phyloP scores from a whole-genome alignment of 2,113 vertebrate species.

The Phrynosoma platyrhinos region DNA sequence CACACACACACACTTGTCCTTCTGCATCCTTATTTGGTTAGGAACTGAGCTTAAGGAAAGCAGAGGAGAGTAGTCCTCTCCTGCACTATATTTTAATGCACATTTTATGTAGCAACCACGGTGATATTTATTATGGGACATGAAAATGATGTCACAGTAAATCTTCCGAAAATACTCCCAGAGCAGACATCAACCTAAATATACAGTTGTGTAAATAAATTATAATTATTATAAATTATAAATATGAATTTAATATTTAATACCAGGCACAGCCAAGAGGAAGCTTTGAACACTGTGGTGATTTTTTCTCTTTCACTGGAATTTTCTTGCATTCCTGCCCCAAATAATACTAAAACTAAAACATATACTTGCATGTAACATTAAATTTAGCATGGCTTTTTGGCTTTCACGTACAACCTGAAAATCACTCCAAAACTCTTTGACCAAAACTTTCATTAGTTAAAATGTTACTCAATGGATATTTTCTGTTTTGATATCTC shows the following conservation, averaged over 20 bases:
- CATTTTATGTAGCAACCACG: neutral
- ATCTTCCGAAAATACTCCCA: neutral
- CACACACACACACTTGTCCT: neutral
- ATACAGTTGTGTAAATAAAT: neutral
- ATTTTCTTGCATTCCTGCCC: neutral
- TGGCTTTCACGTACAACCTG: neutral
- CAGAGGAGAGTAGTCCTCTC: neutral
- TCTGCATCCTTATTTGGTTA: neutral
- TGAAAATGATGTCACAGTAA: neutral
- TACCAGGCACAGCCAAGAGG: neutral
- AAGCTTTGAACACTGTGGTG: neutral
- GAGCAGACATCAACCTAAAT: no score
- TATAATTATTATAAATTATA: neutral
- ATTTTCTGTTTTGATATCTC: neutral
- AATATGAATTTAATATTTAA: neutral
- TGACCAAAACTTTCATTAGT: neutral
- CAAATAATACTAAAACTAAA: no score
- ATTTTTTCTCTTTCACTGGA: no score
- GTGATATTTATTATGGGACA: neutral
- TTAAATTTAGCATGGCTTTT: neutral
- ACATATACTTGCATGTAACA: no score
- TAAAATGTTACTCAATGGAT: fast-evolving
- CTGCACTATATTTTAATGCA: no score
- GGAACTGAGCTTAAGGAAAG: neutral
- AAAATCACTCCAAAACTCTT: neutral